Base-by-base conservation (phyloP, 2,888 invertebrate species). In the Drosophila paranaensis region DNA sequence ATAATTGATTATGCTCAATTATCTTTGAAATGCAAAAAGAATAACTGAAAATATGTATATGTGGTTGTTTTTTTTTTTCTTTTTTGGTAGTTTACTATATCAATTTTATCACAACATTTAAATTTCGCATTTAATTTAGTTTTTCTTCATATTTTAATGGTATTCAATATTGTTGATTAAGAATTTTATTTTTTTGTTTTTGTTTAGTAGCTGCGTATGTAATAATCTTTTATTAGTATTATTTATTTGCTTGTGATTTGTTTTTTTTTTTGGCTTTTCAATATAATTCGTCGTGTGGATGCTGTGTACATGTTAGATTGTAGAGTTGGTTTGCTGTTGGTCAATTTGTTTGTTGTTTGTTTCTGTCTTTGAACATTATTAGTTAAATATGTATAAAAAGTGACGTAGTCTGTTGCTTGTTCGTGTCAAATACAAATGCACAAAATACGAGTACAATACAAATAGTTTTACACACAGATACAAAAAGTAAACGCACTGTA, bases 1-100 rank as follows among this genome's bases (percentile, higher is more conserved):
- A 87, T 89, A 89, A 85, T 89, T 85, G 84, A 89, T 85, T 85
- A 87, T 79, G 76, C 81, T 74, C 89, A 83, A 87, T 84, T 84
- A 89, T 83, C 68, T 70, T 83, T 64, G 53, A 82, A 80, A 75
- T 62, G 79, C 9, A 70, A 74, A 70, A 39, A 10, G 43, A 45
- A 11, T 25, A 62, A 54, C 56, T 25, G 56, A 48, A 54, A 35
- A 39, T 20, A 55, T 35, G 27, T 48, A 25, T 50, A 50, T 71
- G 27, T 39, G 30, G 45, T 33, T 42, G 16, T 35, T 53, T 40
- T 27, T 42, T 16, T 35, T 27, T 42, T 16, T 35, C 42, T 37
- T 51, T 53, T 35, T 27, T 56, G 55, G 33, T 60, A 69, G 45
- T 70, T 71, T 71, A 62, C 40, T 74, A 57, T 71, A 53, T 74